Evolutionary conservation across 1,140 invertebrate genomes (phyloP).

Genomic region (Zaprionus camerounensis): DNA sequence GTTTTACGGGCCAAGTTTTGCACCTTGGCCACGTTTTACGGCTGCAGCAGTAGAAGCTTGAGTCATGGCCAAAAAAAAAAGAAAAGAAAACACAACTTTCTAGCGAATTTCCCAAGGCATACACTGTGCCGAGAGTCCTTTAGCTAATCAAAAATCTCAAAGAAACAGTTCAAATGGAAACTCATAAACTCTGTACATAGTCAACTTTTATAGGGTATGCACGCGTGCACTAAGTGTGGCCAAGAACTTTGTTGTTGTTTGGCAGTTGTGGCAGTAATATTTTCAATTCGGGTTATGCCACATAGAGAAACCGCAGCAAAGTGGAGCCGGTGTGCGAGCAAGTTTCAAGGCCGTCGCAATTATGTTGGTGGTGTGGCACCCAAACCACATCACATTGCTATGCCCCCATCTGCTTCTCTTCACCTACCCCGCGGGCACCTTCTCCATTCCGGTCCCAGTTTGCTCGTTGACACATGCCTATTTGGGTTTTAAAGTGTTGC

Average conservation of each 20-base stretch:
- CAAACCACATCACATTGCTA: background rate
- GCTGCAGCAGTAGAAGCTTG: conserved; percentile 23
- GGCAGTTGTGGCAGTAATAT: background rate
- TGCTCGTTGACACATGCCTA: conserved; percentile 14
- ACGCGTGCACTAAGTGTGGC: background rate
- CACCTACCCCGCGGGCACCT: background rate
- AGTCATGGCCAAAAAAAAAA: conserved; percentile 22
- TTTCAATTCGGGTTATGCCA: conserved; percentile 45
- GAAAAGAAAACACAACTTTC: background rate
- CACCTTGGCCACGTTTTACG: conserved; percentile 42
- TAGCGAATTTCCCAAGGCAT: conserved; percentile 11
- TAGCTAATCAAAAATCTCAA: background rate
- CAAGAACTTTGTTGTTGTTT: background rate
- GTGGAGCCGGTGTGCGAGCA: conserved; percentile 37
- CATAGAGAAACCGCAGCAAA: conserved; percentile 30
- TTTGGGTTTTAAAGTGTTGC: conserved; percentile 43
- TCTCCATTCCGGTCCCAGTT: background rate
- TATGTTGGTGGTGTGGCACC: conserved; percentile 28
- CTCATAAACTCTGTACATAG: background rate
- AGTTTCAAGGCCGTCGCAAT: conserved; percentile 50
- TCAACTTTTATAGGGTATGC: background rate
- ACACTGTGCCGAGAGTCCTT: background rate
- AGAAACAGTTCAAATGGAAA: background rate
- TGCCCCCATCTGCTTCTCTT: too few species aligned
- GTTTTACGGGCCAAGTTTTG: conserved; percentile 44